Conservation (phyloP, 1,140 invertebrate genomes). For the Eueides isabella region DNA sequence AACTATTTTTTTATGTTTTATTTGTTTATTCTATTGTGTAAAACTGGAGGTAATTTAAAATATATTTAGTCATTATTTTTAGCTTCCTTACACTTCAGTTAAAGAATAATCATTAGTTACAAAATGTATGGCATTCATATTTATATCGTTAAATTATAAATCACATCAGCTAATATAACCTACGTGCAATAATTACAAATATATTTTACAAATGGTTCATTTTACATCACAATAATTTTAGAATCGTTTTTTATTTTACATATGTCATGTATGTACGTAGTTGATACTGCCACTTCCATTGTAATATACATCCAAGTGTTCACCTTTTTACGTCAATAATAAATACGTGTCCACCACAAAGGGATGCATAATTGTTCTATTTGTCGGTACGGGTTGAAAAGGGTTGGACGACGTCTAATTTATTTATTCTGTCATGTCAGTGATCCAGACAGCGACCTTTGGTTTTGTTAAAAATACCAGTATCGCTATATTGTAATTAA, state of each 20-base stretch:
- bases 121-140: too few species aligned
- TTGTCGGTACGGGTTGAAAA: slow-evolving; percentile 52
- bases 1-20: background rate
- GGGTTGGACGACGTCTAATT: slow-evolving; percentile 49
- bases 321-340: slow-evolving; percentile 57
- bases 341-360: slow-evolving; percentile 56
- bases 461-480: slow-evolving; percentile 25
- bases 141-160: too few species aligned
- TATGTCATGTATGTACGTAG: background rate
- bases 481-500: background rate
- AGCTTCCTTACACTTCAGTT: too few species aligned
- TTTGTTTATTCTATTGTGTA: background rate
- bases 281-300: background rate
- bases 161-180: too few species aligned
- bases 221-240: background rate
- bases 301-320: slow-evolving; percentile 12
- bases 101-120: too few species aligned
- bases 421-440: slow-evolving; percentile 50
- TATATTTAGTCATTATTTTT: too few species aligned
- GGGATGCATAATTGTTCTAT: slow-evolving; percentile 68
- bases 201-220: too few species aligned
- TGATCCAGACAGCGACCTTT: slow-evolving; percentile 34
- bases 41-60: too few species aligned
- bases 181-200: too few species aligned
- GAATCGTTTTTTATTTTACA: background rate